Evolutionary conservation across 2,797 vertebrate genomes (phyloP).

Genomic region (Hylomyscus alleni): DNA sequence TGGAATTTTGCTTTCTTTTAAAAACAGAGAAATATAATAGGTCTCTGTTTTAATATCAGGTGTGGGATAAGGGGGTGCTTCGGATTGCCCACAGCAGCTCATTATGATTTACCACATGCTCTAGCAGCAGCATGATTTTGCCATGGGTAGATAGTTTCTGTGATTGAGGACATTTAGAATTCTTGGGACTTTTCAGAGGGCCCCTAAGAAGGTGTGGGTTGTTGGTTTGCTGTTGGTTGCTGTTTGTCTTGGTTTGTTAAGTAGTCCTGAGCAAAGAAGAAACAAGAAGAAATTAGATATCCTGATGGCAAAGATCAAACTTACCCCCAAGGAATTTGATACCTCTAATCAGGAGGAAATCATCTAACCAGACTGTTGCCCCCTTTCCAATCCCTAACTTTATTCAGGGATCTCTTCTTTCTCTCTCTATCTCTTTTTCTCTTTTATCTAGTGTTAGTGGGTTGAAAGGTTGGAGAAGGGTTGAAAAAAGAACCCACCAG

Average conservation of each 20-base stretch:
- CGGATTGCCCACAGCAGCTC: neutral
- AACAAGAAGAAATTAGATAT: neutral
- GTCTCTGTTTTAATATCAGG: neutral
- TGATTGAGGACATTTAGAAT: neutral
- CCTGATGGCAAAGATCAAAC: neutral
- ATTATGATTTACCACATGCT: neutral
- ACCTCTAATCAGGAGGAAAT: neutral
- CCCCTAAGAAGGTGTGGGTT: neutral
- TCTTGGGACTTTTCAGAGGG: neutral
- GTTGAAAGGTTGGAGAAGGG: neutral
- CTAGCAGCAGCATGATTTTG: neutral
- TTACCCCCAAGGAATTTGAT: neutral
- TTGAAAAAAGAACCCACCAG: neutral
- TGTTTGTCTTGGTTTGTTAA: neutral
- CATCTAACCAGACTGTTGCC: neutral
- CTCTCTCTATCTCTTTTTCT: neutral
- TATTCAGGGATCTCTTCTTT: neutral
- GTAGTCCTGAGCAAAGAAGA: neutral
- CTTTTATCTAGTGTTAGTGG: neutral
- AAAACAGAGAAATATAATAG: neutral
- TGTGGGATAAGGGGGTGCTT: neutral
- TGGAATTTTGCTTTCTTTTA: neutral
- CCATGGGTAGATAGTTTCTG: neutral
- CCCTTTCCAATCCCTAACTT: neutral
- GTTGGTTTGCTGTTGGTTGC: neutral